Conservation (phyloP, 2,797 vertebrate genomes). For the Simalia tracyae region DNA sequence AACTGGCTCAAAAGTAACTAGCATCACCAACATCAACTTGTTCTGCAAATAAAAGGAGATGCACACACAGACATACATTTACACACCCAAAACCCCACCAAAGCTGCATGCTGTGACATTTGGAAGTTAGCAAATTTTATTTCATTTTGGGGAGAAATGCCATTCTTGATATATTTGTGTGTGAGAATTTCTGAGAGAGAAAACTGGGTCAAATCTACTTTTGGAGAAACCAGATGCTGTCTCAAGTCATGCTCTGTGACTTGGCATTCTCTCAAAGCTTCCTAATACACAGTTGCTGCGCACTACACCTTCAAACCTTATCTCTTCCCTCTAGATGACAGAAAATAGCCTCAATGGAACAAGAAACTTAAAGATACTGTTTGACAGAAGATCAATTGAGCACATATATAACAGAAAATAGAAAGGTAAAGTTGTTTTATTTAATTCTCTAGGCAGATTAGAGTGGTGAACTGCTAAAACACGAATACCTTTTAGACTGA, state of each 20-base stretch:
- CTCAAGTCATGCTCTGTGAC: constrained; percentile 49
- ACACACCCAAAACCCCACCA: not conserved
- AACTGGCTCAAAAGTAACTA: not conserved
- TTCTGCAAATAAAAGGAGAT: not conserved
- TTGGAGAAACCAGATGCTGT: constrained; percentile 51
- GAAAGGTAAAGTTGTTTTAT: constrained; percentile 52
- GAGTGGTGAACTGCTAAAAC: constrained; percentile 53
- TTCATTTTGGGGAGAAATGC: not conserved
- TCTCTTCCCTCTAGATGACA: constrained; percentile 55
- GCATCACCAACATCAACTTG: not conserved
- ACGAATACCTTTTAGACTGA: constrained; percentile 42
- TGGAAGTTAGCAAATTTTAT: not conserved
- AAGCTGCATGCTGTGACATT: not conserved
- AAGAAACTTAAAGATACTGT: constrained; percentile 62
- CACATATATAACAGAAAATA: constrained; percentile 39
- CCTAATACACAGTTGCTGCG: constrained; percentile 34
- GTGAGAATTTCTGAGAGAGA: not conserved
- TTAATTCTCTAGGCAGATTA: constrained; percentile 55
- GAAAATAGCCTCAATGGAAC: constrained; percentile 53
- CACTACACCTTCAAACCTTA: constrained; percentile 51
- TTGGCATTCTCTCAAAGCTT: constrained; percentile 55
- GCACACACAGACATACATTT: no score
- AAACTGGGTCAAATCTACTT: constrained; percentile 26
- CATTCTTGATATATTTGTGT: not conserved
- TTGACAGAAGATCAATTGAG: constrained; percentile 64